phyloP scores from a whole-genome alignment of 1,140 invertebrate genomes.

The Drosophila takahashii region DNA sequence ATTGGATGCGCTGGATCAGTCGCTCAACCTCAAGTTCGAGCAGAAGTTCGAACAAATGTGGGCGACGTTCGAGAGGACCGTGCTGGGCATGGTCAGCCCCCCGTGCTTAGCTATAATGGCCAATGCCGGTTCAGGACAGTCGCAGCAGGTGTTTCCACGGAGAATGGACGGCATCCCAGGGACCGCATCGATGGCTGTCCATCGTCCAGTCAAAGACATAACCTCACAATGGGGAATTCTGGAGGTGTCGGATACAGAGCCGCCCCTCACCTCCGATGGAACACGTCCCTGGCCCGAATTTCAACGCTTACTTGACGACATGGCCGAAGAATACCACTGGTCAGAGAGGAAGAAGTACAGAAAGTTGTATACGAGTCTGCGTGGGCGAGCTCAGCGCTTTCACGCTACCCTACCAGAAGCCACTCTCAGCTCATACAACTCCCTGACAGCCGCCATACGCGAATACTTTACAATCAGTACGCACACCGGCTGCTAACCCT shows the following conservation, averaged over 20 bases:
- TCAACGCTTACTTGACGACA: not conserved
- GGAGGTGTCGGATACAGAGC: not conserved
- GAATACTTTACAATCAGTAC: not conserved
- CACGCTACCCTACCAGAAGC: not conserved
- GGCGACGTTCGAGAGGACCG: not conserved
- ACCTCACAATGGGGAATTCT: not conserved
- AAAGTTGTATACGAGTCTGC: conserved; percentile 1
- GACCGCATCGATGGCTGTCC: not conserved
- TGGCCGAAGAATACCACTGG: conserved; percentile 1
- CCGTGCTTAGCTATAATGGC: not conserved
- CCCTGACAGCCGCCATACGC: not conserved
- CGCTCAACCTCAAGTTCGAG: not conserved
- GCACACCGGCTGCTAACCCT: not conserved
- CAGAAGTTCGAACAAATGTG: not conserved
- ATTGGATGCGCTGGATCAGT: not conserved
- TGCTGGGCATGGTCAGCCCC: not conserved
- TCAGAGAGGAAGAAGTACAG: not conserved
- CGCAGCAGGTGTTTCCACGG: not conserved
- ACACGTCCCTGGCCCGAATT: too few relatives aligned
- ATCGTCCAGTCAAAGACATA: not conserved
- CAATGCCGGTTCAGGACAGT: not conserved
- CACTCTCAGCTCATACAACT: not conserved
- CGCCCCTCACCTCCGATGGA: not conserved
- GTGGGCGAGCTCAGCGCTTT: not conserved
- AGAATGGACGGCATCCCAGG: not conserved